Evolutionary conservation across 1,140 invertebrate species (phyloP).

Genomic region (Caenorhabditis brenneri): DNA sequence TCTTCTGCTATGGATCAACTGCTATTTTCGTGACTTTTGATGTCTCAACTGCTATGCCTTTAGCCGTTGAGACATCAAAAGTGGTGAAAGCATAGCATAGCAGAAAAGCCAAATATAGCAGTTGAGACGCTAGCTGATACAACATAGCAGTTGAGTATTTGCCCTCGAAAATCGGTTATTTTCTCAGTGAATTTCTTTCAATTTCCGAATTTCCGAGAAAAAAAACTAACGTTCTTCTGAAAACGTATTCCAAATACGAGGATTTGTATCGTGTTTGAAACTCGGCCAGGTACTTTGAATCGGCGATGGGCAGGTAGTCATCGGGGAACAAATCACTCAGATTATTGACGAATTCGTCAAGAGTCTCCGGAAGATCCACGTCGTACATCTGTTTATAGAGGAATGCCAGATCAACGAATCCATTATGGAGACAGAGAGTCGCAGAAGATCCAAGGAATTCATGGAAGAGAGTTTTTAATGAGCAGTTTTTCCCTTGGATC

Average conservation of each 20-base stretch:
- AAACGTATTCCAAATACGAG: conserved; percentile 63
- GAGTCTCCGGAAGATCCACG: conserved; percentile 51
- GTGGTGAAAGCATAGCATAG: too few species aligned
- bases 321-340: conserved; percentile 21
- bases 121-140: too few species aligned
- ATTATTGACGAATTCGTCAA: conserved; percentile 33
- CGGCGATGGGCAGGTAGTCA: conserved; percentile 47
- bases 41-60: too few species aligned
- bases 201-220: too few species aligned
- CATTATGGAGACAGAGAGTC: conserved; percentile 60
- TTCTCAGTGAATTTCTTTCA: too few species aligned
- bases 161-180: too few species aligned
- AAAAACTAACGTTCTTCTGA: conserved; percentile 54
- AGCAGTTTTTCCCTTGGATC: conserved; percentile 7
- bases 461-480: conserved; percentile 31
- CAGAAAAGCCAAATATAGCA: too few species aligned
- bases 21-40: too few species aligned
- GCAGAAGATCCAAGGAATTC: conserved; percentile 57
- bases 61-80: too few species aligned
- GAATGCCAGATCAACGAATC: conserved; percentile 60
- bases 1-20: too few species aligned
- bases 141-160: too few species aligned
- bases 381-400: conserved; percentile 62
- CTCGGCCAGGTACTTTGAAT: conserved; percentile 61
- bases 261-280: conserved; percentile 40